Evolutionary conservation across 2,113 vertebrate genomes (phyloP).

Genomic region (Passer domesticus): DNA sequence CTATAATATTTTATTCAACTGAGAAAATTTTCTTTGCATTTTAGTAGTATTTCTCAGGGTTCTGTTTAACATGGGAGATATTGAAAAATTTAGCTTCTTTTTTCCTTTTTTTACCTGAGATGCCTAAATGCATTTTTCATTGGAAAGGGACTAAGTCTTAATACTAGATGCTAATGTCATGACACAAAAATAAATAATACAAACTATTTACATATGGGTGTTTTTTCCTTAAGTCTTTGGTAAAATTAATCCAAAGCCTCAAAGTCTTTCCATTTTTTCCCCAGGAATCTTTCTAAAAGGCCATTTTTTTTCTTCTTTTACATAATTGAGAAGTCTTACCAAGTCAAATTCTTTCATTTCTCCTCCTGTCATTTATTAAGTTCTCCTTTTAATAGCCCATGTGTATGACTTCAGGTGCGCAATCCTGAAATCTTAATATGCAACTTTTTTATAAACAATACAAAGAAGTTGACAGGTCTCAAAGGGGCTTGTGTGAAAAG

Average conservation of each 20-base stretch:
- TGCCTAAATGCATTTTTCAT: neutral
- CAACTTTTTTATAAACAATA: slow-evolving; percentile 79
- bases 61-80: neutral
- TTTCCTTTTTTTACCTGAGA: neutral
- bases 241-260: neutral
- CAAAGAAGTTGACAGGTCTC: slow-evolving; percentile 83
- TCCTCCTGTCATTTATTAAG: neutral
- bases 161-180: neutral
- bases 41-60: neutral
- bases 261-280: neutral
- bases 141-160: neutral
- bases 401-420: slow-evolving; percentile 32
- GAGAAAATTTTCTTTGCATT: neutral
- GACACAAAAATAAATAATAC: neutral
- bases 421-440: slow-evolving; percentile 76
- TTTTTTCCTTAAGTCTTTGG: neutral
- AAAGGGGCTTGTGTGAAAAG: slow-evolving; percentile 84
- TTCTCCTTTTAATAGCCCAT: slow-evolving; percentile 2
- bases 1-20: neutral
- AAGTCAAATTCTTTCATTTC: neutral
- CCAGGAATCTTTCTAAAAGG: neutral
- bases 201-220: neutral
- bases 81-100: neutral
- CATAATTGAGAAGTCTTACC: neutral
- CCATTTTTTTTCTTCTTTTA: neutral